Conservation (phyloP, 2,888 invertebrate genomes). For the Lithodes maja region DNA sequence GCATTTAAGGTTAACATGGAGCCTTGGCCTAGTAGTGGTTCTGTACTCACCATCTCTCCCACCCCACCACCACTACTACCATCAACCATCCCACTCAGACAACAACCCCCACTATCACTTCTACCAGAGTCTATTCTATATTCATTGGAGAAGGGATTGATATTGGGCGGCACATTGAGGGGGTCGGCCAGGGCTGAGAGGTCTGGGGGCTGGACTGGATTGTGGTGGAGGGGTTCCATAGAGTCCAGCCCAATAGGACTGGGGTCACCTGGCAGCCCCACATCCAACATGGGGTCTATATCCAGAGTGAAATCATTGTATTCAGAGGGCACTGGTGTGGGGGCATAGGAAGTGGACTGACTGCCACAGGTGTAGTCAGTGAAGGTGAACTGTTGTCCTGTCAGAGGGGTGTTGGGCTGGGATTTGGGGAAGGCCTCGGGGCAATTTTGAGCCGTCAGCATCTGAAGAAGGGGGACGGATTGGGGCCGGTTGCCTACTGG, state of each 20-base stretch:
- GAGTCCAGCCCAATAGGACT: conserved; percentile 46
- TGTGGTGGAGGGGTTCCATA: conserved; percentile 39
- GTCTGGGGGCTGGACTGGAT: conserved; percentile 29
- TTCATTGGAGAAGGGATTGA: conserved; percentile 49
- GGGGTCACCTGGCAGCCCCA: conserved; percentile 32
- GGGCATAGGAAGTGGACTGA: conserved; percentile 66
- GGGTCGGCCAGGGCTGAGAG: conserved; percentile 56
- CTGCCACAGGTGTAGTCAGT: conserved; percentile 33
- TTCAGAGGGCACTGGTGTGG: conserved; percentile 70
- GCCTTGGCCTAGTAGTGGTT: conserved; percentile 32
- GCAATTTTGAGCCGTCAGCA: conserved; percentile 48
- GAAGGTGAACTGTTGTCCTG: conserved; percentile 51
- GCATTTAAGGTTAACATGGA: conserved; percentile 68
- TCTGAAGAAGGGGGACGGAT: conserved; percentile 69
- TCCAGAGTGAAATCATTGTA: conserved; percentile 67
- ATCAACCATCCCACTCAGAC: background rate
- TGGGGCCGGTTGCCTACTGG: conserved; percentile 64
- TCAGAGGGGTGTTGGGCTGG: conserved; percentile 68
- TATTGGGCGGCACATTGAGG: conserved; percentile 55
- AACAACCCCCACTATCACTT: background rate
- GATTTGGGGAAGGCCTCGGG: conserved; percentile 62
- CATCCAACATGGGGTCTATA: conserved; percentile 59
- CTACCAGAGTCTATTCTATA: conserved; percentile 29
- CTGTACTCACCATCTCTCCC: background rate
- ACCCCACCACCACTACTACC: background rate